Evolutionary conservation across 2,888 invertebrate species (phyloP), one percentile per base, ranked within the genome.

Genomic region (Panopea generosa): DNA sequence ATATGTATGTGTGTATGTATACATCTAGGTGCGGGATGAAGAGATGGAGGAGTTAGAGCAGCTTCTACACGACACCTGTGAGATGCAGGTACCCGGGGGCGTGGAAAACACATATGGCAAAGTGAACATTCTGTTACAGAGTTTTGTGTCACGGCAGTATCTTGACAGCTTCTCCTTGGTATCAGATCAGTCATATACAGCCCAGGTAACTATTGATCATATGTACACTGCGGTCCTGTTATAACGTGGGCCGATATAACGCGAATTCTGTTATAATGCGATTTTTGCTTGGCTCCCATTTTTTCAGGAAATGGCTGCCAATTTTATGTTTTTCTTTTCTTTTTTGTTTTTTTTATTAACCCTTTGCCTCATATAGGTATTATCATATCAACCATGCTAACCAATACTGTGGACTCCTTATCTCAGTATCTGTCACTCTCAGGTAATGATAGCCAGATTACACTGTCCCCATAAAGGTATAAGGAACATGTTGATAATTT

Each of bases 11-110:
- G n/a, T n/a, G n/a, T n/a, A n/a, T n/a, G n/a, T 45, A 20, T 45
- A 20, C 16, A 4, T 89, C 40, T 83, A 96, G 96, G 95, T 98
- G 0, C 95, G 99, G 61, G 99, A 99, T 90, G 99, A 99, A 91
- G 99, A 99, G 92, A 92, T 98, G 85, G 95, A 96, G 16, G 99
- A 99, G 91, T 93, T 99, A 62, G 97, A 98, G 92, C 94, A 95
- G 50, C 94, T 98, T 20, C 94, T 95, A 33, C 93, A 94, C 33
- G 94, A 95, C 18, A 95, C 95, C 89, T 97, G 98, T 89, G 95
- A 96, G 89, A 84, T 97, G 29, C 94, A 95, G 27, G 96, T 97
- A 0, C 95, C 95, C 77, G 96, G 97, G 7, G 96, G 97, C 0
- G 95, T 96, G 1, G 98, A 98, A 91, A 97, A 97, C 91, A 95